These are phyloP conservation scores for Orgyia antiqua DNA, from an alignment of 2,888 invertebrate species.

Conservation along the genomic window DNA sequence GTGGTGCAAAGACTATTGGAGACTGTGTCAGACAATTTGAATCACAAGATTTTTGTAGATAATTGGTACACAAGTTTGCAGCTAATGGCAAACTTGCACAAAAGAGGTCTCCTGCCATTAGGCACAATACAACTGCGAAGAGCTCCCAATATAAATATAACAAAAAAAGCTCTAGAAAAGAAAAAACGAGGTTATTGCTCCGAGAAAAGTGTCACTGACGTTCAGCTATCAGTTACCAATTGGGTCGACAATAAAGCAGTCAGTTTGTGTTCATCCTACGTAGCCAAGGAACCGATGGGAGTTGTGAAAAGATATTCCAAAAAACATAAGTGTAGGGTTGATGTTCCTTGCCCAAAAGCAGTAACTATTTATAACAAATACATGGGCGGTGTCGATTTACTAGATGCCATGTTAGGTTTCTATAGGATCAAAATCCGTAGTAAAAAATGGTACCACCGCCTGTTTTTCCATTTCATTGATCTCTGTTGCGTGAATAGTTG, in stretches of 20 bases:
- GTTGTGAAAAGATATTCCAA: slow-evolving; percentile 10
- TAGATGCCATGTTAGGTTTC: slow-evolving; percentile 4
- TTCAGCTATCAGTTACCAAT: slow-evolving; percentile 6
- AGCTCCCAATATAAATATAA: neutral
- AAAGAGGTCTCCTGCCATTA: slow-evolving; percentile 13
- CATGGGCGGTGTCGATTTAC: slow-evolving; percentile 4
- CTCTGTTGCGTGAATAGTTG: slow-evolving; percentile 21
- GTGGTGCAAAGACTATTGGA: neutral
- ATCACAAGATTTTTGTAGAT: neutral
- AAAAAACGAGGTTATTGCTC: neutral
- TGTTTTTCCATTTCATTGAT: slow-evolving; percentile 29
- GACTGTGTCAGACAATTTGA: neutral
- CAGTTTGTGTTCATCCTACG: slow-evolving; percentile 21
- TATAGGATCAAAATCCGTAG: slow-evolving; percentile 10
- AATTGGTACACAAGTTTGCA: neutral
- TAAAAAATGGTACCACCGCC: slow-evolving; percentile 26
- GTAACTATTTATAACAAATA: slow-evolving; percentile 1
- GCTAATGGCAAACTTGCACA: slow-evolving; percentile 11
- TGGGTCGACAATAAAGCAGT: slow-evolving; percentile 25
- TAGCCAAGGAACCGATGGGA: slow-evolving; percentile 20
- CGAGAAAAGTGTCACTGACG: neutral
- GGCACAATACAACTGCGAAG: slow-evolving; percentile 5
- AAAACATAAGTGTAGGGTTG: slow-evolving; percentile 1
- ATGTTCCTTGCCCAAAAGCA: neutral
- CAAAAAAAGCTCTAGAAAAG: neutral